phyloP scores from a whole-genome alignment of 53 echinoderm and acorn worm genomes.

The Echinometra lucunter region DNA sequence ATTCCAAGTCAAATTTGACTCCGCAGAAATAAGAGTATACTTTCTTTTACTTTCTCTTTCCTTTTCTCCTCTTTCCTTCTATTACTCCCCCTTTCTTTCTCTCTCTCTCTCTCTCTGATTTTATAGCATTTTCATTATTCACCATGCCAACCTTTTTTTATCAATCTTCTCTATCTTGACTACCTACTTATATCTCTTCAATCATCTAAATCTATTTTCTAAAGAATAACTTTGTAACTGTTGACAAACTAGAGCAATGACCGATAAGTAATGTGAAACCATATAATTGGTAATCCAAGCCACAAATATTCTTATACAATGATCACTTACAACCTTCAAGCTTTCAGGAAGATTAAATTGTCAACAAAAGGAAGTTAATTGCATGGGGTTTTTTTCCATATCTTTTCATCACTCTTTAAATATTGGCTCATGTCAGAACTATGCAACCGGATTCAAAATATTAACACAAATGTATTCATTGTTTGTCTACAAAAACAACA shows the following conservation, averaged over 20 bases:
- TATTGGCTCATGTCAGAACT: background rate
- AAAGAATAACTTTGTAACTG: background rate
- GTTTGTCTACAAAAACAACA: too few relatives aligned
- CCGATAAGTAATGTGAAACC: background rate
- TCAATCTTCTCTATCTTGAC: background rate
- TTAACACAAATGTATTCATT: too few relatives aligned
- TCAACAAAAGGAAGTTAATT: too few relatives aligned
- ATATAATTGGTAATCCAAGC: background rate
- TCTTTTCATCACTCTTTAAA: too few relatives aligned
- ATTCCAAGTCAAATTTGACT: too few relatives aligned
- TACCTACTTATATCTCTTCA: background rate
- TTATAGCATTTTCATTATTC: too few relatives aligned
- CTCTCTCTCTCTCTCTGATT: too few relatives aligned
- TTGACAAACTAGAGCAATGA: background rate
- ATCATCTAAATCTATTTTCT: background rate
- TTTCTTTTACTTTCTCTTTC: background rate
- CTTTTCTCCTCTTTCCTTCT: background rate
- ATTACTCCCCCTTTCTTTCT: background rate
- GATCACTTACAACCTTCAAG: background rate
- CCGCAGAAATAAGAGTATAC: too few relatives aligned
- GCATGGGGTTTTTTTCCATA: too few relatives aligned
- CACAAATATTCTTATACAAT: constrained; percentile 1
- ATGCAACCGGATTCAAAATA: too few relatives aligned
- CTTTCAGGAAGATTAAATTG: too few relatives aligned
- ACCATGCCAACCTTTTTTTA: background rate